Base-by-base conservation (phyloP, 64 coral and sea anemone genomes). In the Acropora tenuis region DNA sequence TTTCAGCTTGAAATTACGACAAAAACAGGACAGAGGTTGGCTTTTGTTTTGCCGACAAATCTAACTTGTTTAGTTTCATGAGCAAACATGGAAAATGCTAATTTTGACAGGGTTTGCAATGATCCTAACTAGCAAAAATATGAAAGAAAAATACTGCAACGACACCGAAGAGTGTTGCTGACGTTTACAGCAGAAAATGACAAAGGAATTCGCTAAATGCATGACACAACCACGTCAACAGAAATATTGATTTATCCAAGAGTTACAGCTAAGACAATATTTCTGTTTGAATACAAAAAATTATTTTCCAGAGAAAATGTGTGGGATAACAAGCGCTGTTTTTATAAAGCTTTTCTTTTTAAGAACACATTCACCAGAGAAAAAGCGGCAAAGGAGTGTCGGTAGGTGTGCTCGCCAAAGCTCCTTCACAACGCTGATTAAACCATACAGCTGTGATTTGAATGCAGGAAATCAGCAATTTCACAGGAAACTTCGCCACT, bases 1-100 rank as follows among this genome's bases (percentile, higher is more conserved):
- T 71, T 19, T 48, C 43, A 11, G 5, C 82, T 72, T 11, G 13
- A 16, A 71, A 65, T 49, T 72, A 8, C 46, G 45, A 43, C 58
- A 9, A 69, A 78, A 85, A 85, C 63, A 71, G 65, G 68, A 48
- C 63, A 49, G 9, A 46, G 44, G 82, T 85, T 71, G 65, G 65
- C 82, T 85, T 85, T 85, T 85, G 66, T 41, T 85, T 85, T 65
- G 82, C 82, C 82, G 82, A 69, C 82, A 85, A 85, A 66, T 83
- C 80, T 68, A 16, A 16, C 42, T 68, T 84, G 80, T 69, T 84
- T 84, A 84, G 65, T 85, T 85, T 85, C 8, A 48, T 85, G 44
- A 71, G 65, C 82, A 85, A 85, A 85, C 82, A 85, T 8, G 18
- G 72, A 85, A 85, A 85, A 85, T 85, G 82, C 82, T 85, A 85